A percentile compares a stretch with the other conserved stretches of the same genome.
Conservation (phyloP, 2,113 vertebrate species). For the Labrus mixtus region DNA sequence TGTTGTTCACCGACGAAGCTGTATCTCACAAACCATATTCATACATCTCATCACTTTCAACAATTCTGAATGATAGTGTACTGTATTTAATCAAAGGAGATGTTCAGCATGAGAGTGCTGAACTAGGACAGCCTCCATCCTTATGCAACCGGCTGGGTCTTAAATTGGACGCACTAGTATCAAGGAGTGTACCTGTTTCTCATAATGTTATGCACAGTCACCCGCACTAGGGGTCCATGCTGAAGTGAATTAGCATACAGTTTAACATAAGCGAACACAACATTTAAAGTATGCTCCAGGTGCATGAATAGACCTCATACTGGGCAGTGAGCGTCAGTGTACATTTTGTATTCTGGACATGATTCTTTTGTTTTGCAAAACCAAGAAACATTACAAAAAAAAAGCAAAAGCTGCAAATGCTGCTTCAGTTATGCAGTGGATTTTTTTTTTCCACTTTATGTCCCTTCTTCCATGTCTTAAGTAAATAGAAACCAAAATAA, state of each 20-base stretch:
- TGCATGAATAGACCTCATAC: constrained; percentile 41
- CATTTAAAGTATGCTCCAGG: constrained; percentile 21
- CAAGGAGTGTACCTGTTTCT: constrained; percentile 18
- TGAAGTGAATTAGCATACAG: constrained; percentile 35
- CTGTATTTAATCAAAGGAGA: constrained; percentile 43
- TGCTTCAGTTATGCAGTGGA: background rate
- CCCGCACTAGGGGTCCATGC: constrained; percentile 38
- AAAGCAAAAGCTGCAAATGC: background rate
- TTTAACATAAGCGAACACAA: constrained; percentile 43
- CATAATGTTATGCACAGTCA: constrained; percentile 39
- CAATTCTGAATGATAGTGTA: constrained; percentile 30
- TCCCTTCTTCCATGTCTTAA: background rate
- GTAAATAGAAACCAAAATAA: no score
- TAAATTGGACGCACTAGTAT: constrained; percentile 39
- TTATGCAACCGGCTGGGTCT: constrained; percentile 15
- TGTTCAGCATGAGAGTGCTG: background rate
- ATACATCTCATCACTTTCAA: constrained; percentile 41
- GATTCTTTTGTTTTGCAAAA: background rate
- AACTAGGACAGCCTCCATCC: constrained; percentile 13
- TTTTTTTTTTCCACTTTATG: background rate
- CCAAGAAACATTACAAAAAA: background rate
- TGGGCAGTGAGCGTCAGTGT: constrained; percentile 23
- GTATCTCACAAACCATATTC: constrained; percentile 44
- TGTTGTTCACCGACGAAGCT: constrained; percentile 51
- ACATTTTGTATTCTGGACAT: background rate